Conservation (phyloP, 92 coral and sea anemone genomes). For the Siderastrea siderea region DNA sequence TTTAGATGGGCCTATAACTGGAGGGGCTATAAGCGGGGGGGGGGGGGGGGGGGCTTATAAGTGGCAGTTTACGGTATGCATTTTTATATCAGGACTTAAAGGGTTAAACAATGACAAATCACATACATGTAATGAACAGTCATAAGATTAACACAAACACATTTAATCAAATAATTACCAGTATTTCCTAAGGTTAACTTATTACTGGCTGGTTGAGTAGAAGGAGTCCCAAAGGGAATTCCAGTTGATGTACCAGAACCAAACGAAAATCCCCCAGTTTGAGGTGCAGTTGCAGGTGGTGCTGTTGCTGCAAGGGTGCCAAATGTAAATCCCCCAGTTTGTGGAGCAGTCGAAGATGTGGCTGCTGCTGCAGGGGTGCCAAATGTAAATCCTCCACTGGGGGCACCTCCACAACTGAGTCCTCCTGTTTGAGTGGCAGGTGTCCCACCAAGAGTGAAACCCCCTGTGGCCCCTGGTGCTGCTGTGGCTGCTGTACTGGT, state of each 20-base stretch:
- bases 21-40: no score
- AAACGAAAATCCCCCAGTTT: slow-evolving; percentile 57
- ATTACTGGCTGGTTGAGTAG: slow-evolving; percentile 13
- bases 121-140: no score
- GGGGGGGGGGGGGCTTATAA: no score
- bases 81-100: no score
- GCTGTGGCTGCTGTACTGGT: slow-evolving; percentile 23
- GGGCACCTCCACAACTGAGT: slow-evolving; percentile 51
- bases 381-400: slow-evolving; percentile 35
- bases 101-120: no score
- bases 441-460: slow-evolving; percentile 9
- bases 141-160: no score
- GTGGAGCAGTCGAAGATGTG: slow-evolving; percentile 29
- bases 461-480: slow-evolving; percentile 17
- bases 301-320: slow-evolving; percentile 18
- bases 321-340: slow-evolving; percentile 60
- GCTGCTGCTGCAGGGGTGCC: slow-evolving; percentile 19
- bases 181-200: slow-evolving; percentile 9
- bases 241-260: slow-evolving; percentile 32
- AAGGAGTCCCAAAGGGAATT: slow-evolving; percentile 11
- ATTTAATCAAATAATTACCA: background rate
- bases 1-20: no score
- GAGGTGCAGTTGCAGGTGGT: slow-evolving; percentile 33
- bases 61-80: no score
- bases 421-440: slow-evolving; percentile 26